phyloP scores from a whole-genome alignment of 2,888 invertebrate species.

The Thera obeliscata region DNA sequence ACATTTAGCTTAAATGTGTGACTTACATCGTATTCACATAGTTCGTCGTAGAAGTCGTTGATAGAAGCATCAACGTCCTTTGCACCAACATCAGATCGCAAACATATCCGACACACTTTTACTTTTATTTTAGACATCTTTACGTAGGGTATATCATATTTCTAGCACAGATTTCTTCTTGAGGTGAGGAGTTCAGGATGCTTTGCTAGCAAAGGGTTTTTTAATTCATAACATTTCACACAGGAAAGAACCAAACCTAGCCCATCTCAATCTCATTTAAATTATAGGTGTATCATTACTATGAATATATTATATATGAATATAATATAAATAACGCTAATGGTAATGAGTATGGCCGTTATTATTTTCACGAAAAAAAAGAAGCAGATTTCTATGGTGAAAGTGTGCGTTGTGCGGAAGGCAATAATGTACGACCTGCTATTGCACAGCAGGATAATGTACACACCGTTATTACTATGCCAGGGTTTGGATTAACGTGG shows the following conservation, averaged over 20 bases:
- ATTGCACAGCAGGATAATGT: no score
- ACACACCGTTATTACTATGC: no score
- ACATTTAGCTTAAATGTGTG: neutral
- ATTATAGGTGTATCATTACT: no score
- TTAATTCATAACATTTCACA: neutral
- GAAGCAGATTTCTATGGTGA: no score
- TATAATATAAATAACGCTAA: no score
- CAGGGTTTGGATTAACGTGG: no score
- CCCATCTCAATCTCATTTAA: no score
- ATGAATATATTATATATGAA: no score
- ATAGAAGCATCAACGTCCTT: neutral
- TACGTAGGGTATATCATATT: neutral
- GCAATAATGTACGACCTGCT: no score
- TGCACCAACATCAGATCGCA: constrained; percentile 7
- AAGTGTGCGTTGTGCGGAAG: no score
- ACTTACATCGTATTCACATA: constrained; percentile 13
- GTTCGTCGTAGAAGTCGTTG: constrained; percentile 11
- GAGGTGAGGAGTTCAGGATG: neutral
- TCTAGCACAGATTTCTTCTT: neutral
- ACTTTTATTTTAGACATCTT: constrained; percentile 6
- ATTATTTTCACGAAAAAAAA: no score
- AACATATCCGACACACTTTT: constrained; percentile 8
- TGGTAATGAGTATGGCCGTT: no score
- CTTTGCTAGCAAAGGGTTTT: neutral
- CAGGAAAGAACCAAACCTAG: neutral